Evolutionary conservation across 2,888 invertebrate species (phyloP).

Genomic region (Ormia ochracea): DNA sequence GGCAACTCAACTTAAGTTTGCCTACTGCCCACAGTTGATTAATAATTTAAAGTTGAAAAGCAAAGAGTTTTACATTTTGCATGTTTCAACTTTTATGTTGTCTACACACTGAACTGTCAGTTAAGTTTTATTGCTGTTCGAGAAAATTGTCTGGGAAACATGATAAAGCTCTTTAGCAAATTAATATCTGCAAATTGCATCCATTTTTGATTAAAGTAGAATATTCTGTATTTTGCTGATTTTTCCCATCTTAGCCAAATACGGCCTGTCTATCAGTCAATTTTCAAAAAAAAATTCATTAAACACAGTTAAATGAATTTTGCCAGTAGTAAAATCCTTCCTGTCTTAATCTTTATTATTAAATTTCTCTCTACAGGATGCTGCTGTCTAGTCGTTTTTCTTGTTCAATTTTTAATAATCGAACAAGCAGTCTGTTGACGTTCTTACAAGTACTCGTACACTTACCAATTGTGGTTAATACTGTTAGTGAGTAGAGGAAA

Average conservation of each 20-base stretch:
- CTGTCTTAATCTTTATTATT: neutral
- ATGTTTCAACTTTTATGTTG: too few species aligned
- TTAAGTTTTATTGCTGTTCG: too few species aligned
- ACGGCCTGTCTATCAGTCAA: conserved; percentile 7
- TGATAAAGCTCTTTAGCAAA: too few species aligned
- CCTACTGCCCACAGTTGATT: too few species aligned
- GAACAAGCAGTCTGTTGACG: conserved; percentile 12
- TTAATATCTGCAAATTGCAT: neutral
- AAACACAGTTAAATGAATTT: conserved; percentile 40
- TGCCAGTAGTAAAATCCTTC: neutral
- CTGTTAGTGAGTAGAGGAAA: conserved; percentile 95
- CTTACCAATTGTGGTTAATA: conserved; percentile 93
- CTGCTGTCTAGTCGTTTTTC: conserved; percentile 2
- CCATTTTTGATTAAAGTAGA: neutral
- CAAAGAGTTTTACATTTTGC: too few species aligned
- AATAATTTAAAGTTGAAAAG: too few species aligned
- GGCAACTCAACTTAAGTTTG: too few species aligned
- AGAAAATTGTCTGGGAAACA: too few species aligned
- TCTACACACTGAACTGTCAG: too few species aligned
- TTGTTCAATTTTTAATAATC: neutral
- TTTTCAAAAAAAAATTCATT: conserved; percentile 37
- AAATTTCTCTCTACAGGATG: neutral
- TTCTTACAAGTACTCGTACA: conserved; percentile 69
- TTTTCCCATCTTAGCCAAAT: neutral
- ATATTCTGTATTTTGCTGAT: too few species aligned